These are phyloP conservation scores for Syngnathoides biaculeatus DNA, from an alignment of 2,113 vertebrate species.

Conservation along the genomic window DNA sequence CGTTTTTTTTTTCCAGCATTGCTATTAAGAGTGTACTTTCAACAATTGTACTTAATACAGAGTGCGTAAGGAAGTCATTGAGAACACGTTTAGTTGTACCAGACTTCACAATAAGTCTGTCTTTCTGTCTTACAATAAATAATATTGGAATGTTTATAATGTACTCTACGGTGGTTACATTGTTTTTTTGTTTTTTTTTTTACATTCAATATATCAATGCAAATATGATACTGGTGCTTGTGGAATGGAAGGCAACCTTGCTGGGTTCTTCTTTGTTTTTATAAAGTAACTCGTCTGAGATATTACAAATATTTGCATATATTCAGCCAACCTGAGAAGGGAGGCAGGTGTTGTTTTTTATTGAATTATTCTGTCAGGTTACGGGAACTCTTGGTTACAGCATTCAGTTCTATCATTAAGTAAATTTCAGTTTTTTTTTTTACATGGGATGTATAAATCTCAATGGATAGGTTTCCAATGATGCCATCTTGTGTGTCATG, in stretches of 20 bases:
- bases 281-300: not conserved
- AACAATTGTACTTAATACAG: slow-evolving; percentile 6
- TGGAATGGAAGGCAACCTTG: not conserved
- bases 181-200: not conserved
- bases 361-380: not conserved
- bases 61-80: slow-evolving; percentile 7
- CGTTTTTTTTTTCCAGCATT: slow-evolving; percentile 23
- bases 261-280: not conserved
- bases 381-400: not conserved
- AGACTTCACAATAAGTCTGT: not conserved
- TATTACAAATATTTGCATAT: not conserved
- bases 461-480: too few species aligned
- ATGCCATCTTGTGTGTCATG: too few species aligned
- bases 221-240: not conserved
- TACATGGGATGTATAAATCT: not conserved
- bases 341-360: not conserved
- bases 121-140: not conserved
- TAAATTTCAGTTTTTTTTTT: not conserved
- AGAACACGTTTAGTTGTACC: slow-evolving; percentile 7
- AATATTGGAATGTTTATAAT: not conserved
- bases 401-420: not conserved
- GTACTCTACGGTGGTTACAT: too few species aligned
- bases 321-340: not conserved
- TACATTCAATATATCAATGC: not conserved
- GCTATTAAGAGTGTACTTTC: slow-evolving; percentile 6